Percentiles rank a stretch among this genome's conserved stretches.
Conservation (phyloP, 2,888 invertebrate genomes). For the Argyresthia albistria region DNA sequence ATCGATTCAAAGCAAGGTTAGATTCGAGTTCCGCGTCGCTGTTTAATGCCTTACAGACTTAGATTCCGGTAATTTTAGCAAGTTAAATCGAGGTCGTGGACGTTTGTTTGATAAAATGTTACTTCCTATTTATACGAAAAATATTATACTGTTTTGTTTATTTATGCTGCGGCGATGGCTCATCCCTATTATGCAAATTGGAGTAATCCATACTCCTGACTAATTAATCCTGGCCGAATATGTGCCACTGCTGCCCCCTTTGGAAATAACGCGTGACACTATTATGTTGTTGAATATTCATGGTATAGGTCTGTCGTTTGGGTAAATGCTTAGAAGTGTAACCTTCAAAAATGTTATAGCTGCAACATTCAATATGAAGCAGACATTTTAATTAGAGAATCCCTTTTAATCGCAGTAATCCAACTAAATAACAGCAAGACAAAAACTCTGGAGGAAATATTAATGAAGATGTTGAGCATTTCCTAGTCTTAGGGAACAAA, state of each 20-base stretch:
- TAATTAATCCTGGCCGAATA: no score
- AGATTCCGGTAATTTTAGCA: constrained; percentile 50
- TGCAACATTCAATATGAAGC: background rate
- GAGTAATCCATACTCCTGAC: no score
- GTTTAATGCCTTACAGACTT: constrained; percentile 22
- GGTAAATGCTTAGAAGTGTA: no score
- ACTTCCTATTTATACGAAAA: background rate
- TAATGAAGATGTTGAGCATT: constrained; percentile 57
- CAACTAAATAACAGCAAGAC: constrained; percentile 1
- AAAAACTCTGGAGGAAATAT: constrained; percentile 28
- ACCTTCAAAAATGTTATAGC: no score
- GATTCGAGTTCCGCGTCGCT: constrained; percentile 23
- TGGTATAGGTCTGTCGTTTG: no score
- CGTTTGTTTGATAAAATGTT: background rate
- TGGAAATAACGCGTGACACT: no score
- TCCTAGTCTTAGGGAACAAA: constrained; percentile 41
- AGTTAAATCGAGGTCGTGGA: constrained; percentile 32
- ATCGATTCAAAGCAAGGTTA: constrained; percentile 27
- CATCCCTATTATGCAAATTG: no score
- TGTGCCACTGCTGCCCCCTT: no score
- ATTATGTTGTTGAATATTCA: no score
- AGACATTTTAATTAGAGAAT: background rate
- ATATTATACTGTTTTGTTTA: background rate
- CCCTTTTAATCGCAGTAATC: background rate
- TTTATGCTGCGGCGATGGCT: no score